Conservation (phyloP, 2,113 vertebrate species). For the Corythaixoides concolor region DNA sequence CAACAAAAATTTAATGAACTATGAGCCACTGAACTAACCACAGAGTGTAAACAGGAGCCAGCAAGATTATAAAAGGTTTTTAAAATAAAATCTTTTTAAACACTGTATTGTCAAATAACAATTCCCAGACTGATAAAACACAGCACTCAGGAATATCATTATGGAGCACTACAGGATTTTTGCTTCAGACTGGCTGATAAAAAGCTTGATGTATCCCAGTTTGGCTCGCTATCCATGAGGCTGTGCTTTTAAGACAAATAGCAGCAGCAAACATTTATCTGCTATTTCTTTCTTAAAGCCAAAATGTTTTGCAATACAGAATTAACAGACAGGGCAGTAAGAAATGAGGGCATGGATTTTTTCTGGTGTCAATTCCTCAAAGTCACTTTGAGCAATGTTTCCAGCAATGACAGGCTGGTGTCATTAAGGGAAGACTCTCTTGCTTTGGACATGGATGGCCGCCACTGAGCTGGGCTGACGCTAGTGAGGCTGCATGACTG, state of each 20-base stretch:
- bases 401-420: background rate
- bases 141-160: slow-evolving; percentile 7
- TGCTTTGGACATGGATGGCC: background rate
- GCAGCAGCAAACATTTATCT: slow-evolving; percentile 28
- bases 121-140: slow-evolving; percentile 30
- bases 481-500: fast-evolving
- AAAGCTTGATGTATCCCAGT: slow-evolving; percentile 15
- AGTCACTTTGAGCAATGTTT: background rate
- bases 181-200: slow-evolving; percentile 35
- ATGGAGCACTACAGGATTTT: slow-evolving; percentile 13
- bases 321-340: slow-evolving; percentile 10
- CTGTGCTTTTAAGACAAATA: slow-evolving; percentile 50
- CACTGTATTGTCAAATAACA: slow-evolving; percentile 3
- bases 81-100: background rate
- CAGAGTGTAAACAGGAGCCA: background rate
- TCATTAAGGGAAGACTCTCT: background rate
- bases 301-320: background rate
- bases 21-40: background rate
- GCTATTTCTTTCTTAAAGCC: slow-evolving; percentile 27
- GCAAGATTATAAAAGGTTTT: background rate
- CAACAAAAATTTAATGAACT: background rate
- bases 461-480: background rate
- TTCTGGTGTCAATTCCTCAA: background rate
- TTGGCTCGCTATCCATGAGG: slow-evolving; percentile 8
- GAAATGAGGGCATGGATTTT: background rate